phyloP scores from a whole-genome alignment of 2,113 vertebrate species.

The Daphoenositta chrysoptera region DNA sequence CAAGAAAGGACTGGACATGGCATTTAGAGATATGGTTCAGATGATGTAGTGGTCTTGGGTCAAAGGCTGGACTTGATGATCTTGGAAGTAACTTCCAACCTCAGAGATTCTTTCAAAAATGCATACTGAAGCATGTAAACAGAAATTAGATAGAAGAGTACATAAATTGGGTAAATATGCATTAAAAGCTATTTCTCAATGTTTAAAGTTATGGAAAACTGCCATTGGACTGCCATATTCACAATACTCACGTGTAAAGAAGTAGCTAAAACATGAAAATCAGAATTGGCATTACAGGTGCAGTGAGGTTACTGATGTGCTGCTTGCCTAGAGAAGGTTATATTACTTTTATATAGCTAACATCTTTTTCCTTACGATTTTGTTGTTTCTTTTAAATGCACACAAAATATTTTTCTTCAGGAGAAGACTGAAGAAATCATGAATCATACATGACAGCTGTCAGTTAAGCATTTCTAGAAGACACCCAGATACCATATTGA shows the following conservation, averaged over 20 bases:
- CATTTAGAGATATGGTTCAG: not conserved
- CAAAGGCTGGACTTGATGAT: not conserved
- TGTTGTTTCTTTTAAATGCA: not conserved
- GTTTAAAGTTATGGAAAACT: not conserved
- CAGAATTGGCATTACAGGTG: not conserved
- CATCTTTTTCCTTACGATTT: not conserved
- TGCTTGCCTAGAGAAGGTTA: not conserved
- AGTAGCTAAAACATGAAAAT: not conserved
- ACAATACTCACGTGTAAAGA: not conserved
- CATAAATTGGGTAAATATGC: not conserved
- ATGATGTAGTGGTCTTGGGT: not conserved
- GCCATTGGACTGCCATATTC: not conserved
- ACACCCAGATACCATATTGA: not conserved
- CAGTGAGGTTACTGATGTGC: not conserved
- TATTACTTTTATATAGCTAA: not conserved
- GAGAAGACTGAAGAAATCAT: not conserved
- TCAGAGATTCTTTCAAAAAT: not conserved
- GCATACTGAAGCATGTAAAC: not conserved
- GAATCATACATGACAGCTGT: not conserved
- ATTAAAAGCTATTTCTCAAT: not conserved
- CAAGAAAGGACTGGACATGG: not conserved
- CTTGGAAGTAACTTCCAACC: not conserved
- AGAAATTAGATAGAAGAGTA: not conserved
- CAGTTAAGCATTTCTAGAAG: slow-evolving; percentile 36
- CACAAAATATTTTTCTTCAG: not conserved